Evolutionary conservation across 2,113 vertebrate genomes (phyloP), one percentile per base, ranked within the genome.

Genomic region (Catharus minimus): DNA sequence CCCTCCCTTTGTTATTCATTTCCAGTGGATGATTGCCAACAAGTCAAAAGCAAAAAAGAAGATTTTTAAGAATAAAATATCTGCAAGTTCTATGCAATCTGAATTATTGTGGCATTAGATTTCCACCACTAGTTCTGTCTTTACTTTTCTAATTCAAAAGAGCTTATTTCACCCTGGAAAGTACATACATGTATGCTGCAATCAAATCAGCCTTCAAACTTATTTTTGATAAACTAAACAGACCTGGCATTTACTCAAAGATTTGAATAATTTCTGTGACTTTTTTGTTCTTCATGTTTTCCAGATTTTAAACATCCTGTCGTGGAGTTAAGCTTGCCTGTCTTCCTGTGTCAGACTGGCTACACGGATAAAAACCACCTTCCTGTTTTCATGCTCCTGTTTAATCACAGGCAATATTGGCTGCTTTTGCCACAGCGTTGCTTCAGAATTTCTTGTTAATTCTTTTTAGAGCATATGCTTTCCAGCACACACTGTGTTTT

Each of bases 201-300:
- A 75, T 79, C 21, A 84, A 92, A 72, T 69, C 20, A 79, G 20
- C 32, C 82, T 81, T 77, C 53, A n/a, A 41, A 41, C 13, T 79
- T 65, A 10, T 72, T 89, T 88, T 53, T 85, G 17, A 68, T 69
- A 92, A 95, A 67, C 33, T 68, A 75, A 93, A 68, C 62, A 76
- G 66, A 73, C 30, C 69, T 82, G 44, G 11, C 39, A 78, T 88
- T 93, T 91, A 80, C 46, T 86, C 46, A 76, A 65, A 57, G 43
- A 57, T 79, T 58, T 66, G 64, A 86, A 66, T 81, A 65, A 66
- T 92, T 94, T 69, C 55, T 71, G 24, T 65, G 60, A 41, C 19
- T 28, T 68, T 73, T 91, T 82, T 82, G 62, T 84, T 44, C 39
- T 84, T 66, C 55, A 23, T 2, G 0, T 56, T 67, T 56, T 82